Evolutionary conservation across 2,113 vertebrate species (phyloP), one percentile per base, ranked within the genome.

Genomic region (Rissa tridactyla): DNA sequence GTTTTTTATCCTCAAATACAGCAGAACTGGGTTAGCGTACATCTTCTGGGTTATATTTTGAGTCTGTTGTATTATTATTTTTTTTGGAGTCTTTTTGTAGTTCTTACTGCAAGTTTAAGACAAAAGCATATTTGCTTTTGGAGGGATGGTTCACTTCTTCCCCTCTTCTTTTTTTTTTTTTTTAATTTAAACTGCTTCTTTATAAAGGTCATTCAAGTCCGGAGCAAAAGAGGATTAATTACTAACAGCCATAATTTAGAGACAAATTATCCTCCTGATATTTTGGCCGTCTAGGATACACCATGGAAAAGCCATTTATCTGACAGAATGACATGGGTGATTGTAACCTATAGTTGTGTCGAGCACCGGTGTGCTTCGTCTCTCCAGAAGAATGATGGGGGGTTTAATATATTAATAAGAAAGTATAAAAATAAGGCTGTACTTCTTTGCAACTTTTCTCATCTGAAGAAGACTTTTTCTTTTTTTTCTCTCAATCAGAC

Each of bases 231-330:
- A 95, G 81, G 49, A 97, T 95, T 97, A 87, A 96, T 97, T 97
- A 86, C 77, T 57, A 95, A 46, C 65, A 94, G 88, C 83, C 83
- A 94, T 91, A 96, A 95, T 84, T 89, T 91, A 87, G 66, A 94
- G 95, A 97, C 38, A 97, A 97, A 97, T 97, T 94, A 94, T 58
- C 44, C 49, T 89, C 77, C 38, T 95, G 96, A 80, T 96, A 96
- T 96, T 97, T 97, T 34, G 40, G 73, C 70, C 27, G 4, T 89
- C 77, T 77, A 69, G 73, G 70, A 76, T 87, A 64, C 54, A 79
- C 27, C 36, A 46, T 19, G 58, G 82, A 89, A 91, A 93, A 97
- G 49, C 62, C 83, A 96, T 97, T 66, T 77, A 40, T 96, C 91
- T 92, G 54, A 51, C 42, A 72, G 52, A 82, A 92, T 38, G 83